These are phyloP conservation scores for Amblyopsis rosae DNA, from an alignment of 2,113 vertebrate species.

Conservation along the genomic window DNA sequence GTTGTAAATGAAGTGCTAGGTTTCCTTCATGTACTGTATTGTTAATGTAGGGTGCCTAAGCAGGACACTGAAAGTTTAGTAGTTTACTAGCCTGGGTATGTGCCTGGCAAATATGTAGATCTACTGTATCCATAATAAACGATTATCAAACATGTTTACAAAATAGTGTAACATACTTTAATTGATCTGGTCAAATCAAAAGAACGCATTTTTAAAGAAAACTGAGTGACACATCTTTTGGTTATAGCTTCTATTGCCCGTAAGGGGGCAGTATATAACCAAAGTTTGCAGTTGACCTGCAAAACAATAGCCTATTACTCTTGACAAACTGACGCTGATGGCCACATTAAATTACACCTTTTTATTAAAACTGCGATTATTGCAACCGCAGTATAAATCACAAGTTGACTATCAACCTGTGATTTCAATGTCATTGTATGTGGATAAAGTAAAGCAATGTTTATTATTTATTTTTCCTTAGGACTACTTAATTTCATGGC, in stretches of 20 bases:
- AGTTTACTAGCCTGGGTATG: no score
- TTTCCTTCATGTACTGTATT: no score
- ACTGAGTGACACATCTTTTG: background rate
- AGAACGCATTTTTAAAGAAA: background rate
- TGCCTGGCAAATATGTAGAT: no score
- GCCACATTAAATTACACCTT: conserved; percentile 2
- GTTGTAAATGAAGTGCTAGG: background rate
- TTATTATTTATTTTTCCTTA: conserved; percentile 11
- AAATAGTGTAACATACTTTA: no score
- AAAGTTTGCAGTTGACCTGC: conserved; percentile 3
- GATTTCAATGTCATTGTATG: background rate
- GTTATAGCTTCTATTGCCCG: conserved; percentile 23
- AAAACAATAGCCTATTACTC: background rate
- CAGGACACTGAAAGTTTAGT: no score
- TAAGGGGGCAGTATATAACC: conserved; percentile 58
- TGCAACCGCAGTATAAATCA: conserved; percentile 8
- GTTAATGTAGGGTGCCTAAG: no score
- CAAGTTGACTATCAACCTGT: conserved; percentile 12
- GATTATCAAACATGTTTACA: no score
- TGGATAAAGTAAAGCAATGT: conserved; percentile 5
- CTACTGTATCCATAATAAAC: no score
- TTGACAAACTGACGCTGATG: background rate
- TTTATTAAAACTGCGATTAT: conserved; percentile 3
- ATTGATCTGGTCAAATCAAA: no score
- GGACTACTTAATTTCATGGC: conserved; percentile 14